Evolutionary conservation across 1,140 invertebrate species (phyloP).

Genomic region (Lineus longissimus): DNA sequence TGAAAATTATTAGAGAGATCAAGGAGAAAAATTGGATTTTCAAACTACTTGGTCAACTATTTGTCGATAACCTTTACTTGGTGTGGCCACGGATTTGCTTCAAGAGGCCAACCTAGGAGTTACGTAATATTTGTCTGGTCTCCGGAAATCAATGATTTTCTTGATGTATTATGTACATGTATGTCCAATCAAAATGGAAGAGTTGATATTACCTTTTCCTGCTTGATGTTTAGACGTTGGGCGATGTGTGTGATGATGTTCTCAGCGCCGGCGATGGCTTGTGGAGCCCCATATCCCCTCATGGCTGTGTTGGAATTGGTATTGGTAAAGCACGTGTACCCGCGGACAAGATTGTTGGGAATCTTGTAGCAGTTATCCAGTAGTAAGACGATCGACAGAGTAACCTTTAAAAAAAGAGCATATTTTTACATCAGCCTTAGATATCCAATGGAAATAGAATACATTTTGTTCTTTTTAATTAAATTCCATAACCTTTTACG

Average conservation of each 20-base stretch:
- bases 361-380: constrained; percentile 44
- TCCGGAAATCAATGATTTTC: background rate
- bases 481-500: too few species aligned
- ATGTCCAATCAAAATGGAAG: too few species aligned
- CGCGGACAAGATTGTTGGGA: constrained; percentile 36
- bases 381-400: too few species aligned
- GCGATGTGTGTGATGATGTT: constrained; percentile 43
- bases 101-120: too few species aligned
- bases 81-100: too few species aligned
- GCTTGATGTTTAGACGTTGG: constrained; percentile 7
- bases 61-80: too few species aligned
- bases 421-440: too few species aligned
- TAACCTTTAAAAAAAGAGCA: too few species aligned
- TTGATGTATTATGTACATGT: background rate
- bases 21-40: background rate
- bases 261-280: constrained; percentile 46
- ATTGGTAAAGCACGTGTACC: constrained; percentile 51
- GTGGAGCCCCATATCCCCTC: constrained; percentile 53
- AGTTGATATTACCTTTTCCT: constrained; percentile 1
- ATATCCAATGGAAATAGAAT: too few species aligned
- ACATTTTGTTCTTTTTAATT: too few species aligned
- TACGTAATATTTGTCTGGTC: too few species aligned
- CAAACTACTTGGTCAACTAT: too few species aligned
- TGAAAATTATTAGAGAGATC: constrained; percentile 5
- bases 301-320: constrained; percentile 54